Evolutionary conservation across 2,797 vertebrate species (phyloP).

Genomic region (Labroides dimidiatus): DNA sequence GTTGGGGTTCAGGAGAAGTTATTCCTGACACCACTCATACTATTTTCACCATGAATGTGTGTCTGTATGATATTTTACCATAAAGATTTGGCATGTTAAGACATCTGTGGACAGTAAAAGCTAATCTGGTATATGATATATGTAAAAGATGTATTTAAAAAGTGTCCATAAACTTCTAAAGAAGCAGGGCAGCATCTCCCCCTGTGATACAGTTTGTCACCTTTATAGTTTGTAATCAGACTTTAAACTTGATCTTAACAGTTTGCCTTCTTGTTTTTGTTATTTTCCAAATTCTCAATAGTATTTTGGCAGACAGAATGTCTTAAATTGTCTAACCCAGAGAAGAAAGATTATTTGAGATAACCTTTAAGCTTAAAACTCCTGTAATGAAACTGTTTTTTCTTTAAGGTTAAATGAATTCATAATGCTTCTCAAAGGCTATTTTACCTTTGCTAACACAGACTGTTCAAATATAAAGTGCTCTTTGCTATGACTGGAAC

Average conservation of each 20-base stretch:
- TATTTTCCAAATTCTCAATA: background rate
- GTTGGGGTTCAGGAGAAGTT: slow-evolving; percentile 65
- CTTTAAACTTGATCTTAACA: slow-evolving; percentile 16
- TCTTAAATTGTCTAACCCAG: slow-evolving; percentile 19
- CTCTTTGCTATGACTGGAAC: slow-evolving; percentile 39
- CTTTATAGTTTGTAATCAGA: background rate
- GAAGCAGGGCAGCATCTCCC: slow-evolving; percentile 33
- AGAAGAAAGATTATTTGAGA: slow-evolving; percentile 13
- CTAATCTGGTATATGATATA: slow-evolving; percentile 44
- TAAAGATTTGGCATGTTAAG: slow-evolving; percentile 61
- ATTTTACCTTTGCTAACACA: slow-evolving; percentile 31
- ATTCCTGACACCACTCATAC: slow-evolving; percentile 59
- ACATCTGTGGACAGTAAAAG: slow-evolving; percentile 15
- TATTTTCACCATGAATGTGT: slow-evolving; percentile 32
- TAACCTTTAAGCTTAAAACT: background rate
- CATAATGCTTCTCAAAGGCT: slow-evolving; percentile 27
- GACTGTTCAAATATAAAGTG: slow-evolving; percentile 45
- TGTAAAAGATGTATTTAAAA: slow-evolving; percentile 43
- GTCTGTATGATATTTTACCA: slow-evolving; percentile 44
- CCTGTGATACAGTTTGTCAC: slow-evolving; percentile 26
- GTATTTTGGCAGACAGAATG: background rate
- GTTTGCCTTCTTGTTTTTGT: background rate
- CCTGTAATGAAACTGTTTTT: slow-evolving; percentile 23
- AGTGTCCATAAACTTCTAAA: slow-evolving; percentile 32
- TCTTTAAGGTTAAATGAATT: slow-evolving; percentile 14